These are phyloP conservation scores for Eueremaeus valkanovi DNA, from an alignment of 2,888 invertebrate species.

Conservation along the genomic window DNA sequence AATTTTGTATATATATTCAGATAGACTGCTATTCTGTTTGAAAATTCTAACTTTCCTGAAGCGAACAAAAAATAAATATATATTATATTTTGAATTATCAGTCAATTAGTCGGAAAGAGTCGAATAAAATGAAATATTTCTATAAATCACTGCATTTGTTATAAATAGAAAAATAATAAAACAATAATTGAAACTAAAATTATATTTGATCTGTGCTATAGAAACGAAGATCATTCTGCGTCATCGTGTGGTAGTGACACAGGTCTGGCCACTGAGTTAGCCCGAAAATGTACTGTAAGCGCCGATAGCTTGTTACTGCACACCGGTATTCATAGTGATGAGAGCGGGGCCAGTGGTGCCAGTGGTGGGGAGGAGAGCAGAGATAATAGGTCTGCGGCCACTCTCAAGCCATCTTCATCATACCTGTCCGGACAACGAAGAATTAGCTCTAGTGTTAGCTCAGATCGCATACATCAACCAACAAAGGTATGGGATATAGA, in stretches of 20 bases:
- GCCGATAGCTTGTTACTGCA: constrained; percentile 42
- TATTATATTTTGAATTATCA: no score
- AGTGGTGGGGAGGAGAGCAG: not conserved
- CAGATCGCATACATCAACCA: constrained; percentile 41
- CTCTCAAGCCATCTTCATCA: constrained; percentile 5
- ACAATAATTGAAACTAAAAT: no score
- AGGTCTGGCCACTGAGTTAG: constrained; percentile 46
- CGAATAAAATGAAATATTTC: no score
- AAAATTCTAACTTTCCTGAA: no score
- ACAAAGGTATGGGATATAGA: constrained; percentile 19
- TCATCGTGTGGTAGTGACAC: constrained; percentile 41
- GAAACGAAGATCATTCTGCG: constrained; percentile 40
- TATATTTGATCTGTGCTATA: constrained; percentile 19
- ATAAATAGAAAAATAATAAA: no score
- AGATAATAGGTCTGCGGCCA: not conserved
- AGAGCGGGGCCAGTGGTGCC: not conserved
- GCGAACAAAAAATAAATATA: no score
- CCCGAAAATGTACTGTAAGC: constrained; percentile 42
- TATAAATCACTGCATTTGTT: no score
- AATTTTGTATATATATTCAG: no score
- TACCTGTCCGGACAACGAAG: not conserved
- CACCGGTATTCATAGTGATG: constrained; percentile 1
- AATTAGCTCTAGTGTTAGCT: constrained; percentile 39
- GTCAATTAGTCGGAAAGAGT: no score
- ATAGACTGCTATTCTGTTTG: no score